phyloP scores from a whole-genome alignment of 64 coral and sea anemone genomes.

The Stichodactyla mertensii region DNA sequence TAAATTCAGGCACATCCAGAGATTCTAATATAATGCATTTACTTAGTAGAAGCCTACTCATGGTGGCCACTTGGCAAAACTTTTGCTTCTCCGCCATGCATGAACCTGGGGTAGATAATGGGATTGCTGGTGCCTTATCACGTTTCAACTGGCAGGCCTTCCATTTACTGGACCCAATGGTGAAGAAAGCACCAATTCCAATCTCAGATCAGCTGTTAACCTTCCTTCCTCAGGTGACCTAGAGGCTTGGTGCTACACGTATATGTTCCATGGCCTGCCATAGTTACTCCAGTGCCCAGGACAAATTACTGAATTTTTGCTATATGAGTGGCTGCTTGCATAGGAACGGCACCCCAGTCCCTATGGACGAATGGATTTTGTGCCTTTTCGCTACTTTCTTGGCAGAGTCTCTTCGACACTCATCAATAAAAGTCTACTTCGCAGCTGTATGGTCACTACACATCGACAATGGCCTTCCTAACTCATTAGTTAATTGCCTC shows the following conservation, averaged over 20 bases:
- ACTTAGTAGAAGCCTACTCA: background rate
- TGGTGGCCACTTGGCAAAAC: background rate
- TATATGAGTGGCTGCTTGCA: background rate
- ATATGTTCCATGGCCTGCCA: background rate
- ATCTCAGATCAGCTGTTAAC: background rate
- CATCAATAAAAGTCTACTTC: constrained; percentile 23
- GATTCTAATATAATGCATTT: constrained; percentile 8
- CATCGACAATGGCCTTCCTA: constrained; percentile 5
- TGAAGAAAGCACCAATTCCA: background rate
- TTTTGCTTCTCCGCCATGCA: constrained; percentile 23
- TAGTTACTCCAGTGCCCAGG: background rate
- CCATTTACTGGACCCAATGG: background rate
- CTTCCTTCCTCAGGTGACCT: background rate
- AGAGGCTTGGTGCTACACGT: background rate
- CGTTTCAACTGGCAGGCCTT: constrained; percentile 26
- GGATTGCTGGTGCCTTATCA: constrained; percentile 16
- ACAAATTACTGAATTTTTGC: constrained; percentile 6
- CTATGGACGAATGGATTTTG: constrained; percentile 4
- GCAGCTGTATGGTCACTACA: background rate
- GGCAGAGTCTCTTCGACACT: background rate
- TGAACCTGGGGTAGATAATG: background rate
- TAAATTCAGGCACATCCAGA: background rate
- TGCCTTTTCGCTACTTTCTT: background rate
- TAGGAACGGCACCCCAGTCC: background rate
- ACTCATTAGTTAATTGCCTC: constrained; percentile 2